phyloP scores from a whole-genome alignment of 2,797 vertebrate genomes.

The Lacerta bilineata region DNA sequence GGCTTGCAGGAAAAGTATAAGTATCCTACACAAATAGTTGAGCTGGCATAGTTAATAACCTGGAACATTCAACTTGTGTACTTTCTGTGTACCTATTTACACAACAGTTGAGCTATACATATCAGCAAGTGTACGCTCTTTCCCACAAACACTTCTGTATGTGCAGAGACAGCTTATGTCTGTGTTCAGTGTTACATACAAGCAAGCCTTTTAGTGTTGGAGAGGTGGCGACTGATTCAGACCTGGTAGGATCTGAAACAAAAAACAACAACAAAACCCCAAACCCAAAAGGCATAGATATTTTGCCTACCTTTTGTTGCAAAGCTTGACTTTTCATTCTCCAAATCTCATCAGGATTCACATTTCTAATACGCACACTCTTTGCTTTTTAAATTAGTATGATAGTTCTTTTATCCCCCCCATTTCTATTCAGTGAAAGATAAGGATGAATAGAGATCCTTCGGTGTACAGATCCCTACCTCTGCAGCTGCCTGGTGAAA shows the following conservation, averaged over 20 bases:
- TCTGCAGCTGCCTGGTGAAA: conserved; percentile 62
- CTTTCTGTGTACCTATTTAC: too few species aligned
- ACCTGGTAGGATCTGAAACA: not conserved
- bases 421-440: conserved; percentile 64
- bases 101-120: too few species aligned
- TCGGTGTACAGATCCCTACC: conserved; percentile 52
- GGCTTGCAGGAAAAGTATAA: too few species aligned
- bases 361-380: conserved; percentile 39
- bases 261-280: not conserved
- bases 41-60: too few species aligned
- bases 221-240: too few species aligned
- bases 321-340: not conserved
- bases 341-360: conserved; percentile 59
- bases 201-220: not conserved
- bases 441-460: conserved; percentile 58
- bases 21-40: too few species aligned
- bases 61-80: not conserved
- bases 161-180: too few species aligned
- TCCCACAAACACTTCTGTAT: too few species aligned
- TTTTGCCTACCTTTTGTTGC: not conserved
- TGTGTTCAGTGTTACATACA: too few species aligned
- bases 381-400: conserved; percentile 61
- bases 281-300: not conserved
- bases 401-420: conserved; percentile 64
- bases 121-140: too few species aligned